Evolutionary conservation across 2,113 vertebrate genomes (phyloP), one percentile per base, ranked within the genome.

Genomic region (Dolichallabes microphthalmus): DNA sequence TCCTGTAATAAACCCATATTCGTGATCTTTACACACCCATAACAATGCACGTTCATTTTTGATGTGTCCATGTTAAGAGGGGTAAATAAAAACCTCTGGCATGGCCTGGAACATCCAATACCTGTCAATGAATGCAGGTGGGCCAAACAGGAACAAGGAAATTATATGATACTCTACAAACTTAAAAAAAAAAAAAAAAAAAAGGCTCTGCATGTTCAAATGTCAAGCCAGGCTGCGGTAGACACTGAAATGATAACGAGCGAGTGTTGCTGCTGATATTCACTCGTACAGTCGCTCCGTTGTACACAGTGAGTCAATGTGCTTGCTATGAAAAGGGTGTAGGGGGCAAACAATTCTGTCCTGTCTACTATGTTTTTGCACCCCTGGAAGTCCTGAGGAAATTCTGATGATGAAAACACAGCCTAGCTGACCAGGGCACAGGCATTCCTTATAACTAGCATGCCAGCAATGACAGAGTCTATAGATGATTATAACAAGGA

Each of bases 341-440:
- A 86, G 80, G 32, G 84, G 60, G 61, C 57, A 74, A 64, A 81
- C 19, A 73, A 84, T 80, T 85, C 82, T 88, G 86, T 45, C 55
- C 83, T 71, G 82, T 86, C 88, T 86, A 69, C 89, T 88, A 90
- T 89, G 84, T 89, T 88, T 92, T 90, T 73, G 81, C 86, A 90
- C 90, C 88, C 88, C 85, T 89, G 69, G 91, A 88, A 93, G 92
- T 94, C 92, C 93, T 93, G 93, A 94, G 93, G 91, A 93, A 91
- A 81, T 89, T 90, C 90, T 88, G 89, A 86, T 88, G 84, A 66
- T 89, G 82, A 88, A 68, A 75, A 91, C 69, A 60, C 82, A 91
- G 87, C 90, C 84, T 68, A 80, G 89, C 22, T 80, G 80, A 84
- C 74, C 19, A 85, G 88, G 88, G 87, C 55, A 80, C 89, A 45